A percentile compares a stretch with the other conserved stretches of the same genome.
phyloP scores from a whole-genome alignment of 2,888 invertebrate species.

The Nebria brevicollis region DNA sequence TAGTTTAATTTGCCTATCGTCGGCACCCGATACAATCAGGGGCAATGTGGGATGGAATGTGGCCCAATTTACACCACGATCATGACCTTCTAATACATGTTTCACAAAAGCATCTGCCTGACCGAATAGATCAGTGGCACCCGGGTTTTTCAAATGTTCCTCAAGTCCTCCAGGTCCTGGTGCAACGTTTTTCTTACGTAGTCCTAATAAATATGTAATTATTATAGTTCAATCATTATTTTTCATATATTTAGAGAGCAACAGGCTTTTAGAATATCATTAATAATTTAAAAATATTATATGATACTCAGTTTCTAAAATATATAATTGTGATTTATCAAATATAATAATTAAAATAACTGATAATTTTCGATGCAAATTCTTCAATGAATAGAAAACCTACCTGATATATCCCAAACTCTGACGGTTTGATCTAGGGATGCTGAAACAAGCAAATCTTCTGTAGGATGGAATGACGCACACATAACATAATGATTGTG shows the following conservation, averaged over 20 bases:
- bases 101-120: slow-evolving; percentile 93
- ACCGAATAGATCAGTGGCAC: slow-evolving; percentile 94
- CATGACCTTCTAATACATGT: slow-evolving; percentile 92
- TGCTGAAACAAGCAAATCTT: slow-evolving; percentile 97
- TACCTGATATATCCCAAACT: slow-evolving; percentile 97
- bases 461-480: slow-evolving; percentile 96
- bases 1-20: slow-evolving; percentile 95
- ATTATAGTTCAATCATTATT: no score
- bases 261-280: no score
- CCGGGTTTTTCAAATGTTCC: slow-evolving; percentile 86
- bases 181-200: slow-evolving; percentile 97
- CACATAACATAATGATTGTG: slow-evolving; percentile 99
- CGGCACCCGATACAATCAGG: slow-evolving; percentile 97
- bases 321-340: not conserved
- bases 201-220: slow-evolving; percentile 61
- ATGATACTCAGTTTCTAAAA: no score
- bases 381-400: slow-evolving; percentile 3
- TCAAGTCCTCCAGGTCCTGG: slow-evolving; percentile 93
- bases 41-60: slow-evolving; percentile 95
- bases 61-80: slow-evolving; percentile 99
- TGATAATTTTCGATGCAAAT: slow-evolving; percentile 2
- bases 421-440: slow-evolving; percentile 98
- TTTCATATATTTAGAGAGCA: no score
- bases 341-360: not conserved
- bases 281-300: no score